Evolutionary conservation across 2,797 vertebrate genomes (phyloP), one percentile per base, ranked within the genome.

Genomic region (Microctenopoma steveboyesi): DNA sequence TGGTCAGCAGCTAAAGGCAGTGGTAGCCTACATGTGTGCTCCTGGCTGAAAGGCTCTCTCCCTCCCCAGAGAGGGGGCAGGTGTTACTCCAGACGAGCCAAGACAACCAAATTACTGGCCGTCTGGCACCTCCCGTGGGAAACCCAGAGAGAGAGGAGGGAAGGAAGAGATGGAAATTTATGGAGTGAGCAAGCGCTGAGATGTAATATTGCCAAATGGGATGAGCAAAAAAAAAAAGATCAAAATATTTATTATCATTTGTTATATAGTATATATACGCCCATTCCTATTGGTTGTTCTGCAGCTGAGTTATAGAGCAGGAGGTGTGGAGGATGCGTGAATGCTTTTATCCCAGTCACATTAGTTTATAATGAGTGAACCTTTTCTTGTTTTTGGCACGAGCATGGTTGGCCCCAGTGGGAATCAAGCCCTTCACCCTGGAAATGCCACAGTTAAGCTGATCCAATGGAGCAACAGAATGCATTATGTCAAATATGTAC

Each of bases 31-130:
- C 85, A 89, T 90, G 85, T 83, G 84, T 84, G 83, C 91, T 88
- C 86, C 88, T 89, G 91, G 91, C 89, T 91, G 88, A 89, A 89
- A 91, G 85, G 86, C 88, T 86, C 77, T 69, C 50, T 78, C 6
- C 70, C 75, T 92, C 93, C 96, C 96, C 93, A 93, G 95, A 96
- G 96, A 96, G 95, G 95, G 95, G 96, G 96, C 97, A 98, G 97
- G 97, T 98, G 97, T 96, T 97, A 94, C 95, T 97, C 95, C 96
- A 98, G 96, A 96, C 96, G 95, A 98, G 96, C 95, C 96, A 97
- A 97, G 95, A 96, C 96, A 98, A 97, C 96, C 96, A 97, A 97
- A 98, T 98, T 97, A 98, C 95, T 95, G 95, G 95, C 96, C 96
- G 96, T 97, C 97, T 97, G 96, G 95, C 92, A 95, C 95, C 96